Conservation (phyloP, 1,140 invertebrate species). For the Bombus cullumanus region DNA sequence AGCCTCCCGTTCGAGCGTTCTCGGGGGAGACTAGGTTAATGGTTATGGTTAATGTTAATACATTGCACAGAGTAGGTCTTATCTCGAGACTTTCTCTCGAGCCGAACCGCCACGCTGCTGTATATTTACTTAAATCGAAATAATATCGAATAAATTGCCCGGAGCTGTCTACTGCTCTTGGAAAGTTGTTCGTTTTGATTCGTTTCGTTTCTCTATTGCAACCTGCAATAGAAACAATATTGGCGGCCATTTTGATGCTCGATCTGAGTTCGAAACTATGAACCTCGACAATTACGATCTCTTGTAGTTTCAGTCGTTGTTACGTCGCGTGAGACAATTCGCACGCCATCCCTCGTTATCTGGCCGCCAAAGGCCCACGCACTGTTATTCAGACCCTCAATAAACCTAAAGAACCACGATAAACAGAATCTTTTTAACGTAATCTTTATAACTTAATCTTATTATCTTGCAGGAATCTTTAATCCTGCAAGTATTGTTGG, state of each 20-base stretch:
- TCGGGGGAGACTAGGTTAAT: background rate
- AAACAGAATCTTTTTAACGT: too few species aligned
- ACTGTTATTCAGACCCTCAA: too few species aligned
- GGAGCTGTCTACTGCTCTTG: slow-evolving; percentile 36
- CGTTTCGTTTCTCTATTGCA: background rate
- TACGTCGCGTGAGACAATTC: too few species aligned
- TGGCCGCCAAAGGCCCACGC: too few species aligned
- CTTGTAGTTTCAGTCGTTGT: background rate
- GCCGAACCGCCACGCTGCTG: background rate
- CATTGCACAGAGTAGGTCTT: background rate
- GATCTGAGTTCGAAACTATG: slow-evolving; percentile 6
- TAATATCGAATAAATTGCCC: slow-evolving; percentile 32
- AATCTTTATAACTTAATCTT: too few species aligned
- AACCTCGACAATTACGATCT: slow-evolving; percentile 6
- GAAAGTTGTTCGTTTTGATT: slow-evolving; percentile 46
- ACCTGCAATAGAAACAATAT: too few species aligned
- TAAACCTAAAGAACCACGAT: too few species aligned
- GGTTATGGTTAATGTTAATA: slow-evolving; percentile 6
- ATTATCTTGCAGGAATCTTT: too few species aligned
- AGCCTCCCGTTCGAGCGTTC: background rate
- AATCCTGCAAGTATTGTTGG: too few species aligned
- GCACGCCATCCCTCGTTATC: too few species aligned
- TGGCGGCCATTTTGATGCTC: slow-evolving; percentile 1
- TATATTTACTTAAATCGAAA: slow-evolving; percentile 20
- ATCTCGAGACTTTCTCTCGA: slow-evolving; percentile 50